These are phyloP conservation scores for Cephalotes varians DNA, from an alignment of 2,888 invertebrate genomes.

Conservation along the genomic window DNA sequence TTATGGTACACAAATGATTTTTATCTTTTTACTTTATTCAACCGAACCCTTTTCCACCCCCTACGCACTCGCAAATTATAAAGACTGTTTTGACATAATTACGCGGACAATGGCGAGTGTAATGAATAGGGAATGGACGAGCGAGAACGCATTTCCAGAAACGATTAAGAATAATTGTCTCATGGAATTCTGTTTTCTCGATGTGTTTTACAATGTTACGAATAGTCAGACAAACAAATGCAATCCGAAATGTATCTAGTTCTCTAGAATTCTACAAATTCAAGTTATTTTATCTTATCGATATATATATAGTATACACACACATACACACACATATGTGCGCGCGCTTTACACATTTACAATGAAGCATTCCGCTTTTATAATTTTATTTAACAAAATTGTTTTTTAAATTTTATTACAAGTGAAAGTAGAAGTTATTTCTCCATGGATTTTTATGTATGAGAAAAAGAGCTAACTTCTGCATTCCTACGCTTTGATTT, in stretches of 20 bases:
- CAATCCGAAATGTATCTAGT: background rate
- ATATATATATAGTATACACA: background rate
- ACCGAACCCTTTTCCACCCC: background rate
- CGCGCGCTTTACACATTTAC: background rate
- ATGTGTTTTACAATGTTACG: background rate
- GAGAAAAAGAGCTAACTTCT: background rate
- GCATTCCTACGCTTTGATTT: background rate
- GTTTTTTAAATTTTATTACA: conserved; percentile 1
- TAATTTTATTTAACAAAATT: conserved; percentile 1
- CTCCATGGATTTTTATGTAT: background rate
- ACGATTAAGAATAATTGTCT: conserved; percentile 23
- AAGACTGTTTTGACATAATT: conserved; percentile 42
- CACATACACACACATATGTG: background rate
- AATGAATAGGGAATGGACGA: background rate
- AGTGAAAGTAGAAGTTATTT: background rate
- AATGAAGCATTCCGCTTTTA: background rate
- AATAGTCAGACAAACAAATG: background rate
- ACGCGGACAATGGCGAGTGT: conserved; percentile 27
- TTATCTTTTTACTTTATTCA: conserved; percentile 41
- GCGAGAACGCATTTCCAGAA: conserved; percentile 10
- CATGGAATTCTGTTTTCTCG: background rate
- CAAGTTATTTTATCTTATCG: background rate
- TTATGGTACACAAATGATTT: conserved; percentile 15
- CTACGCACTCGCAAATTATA: conserved; percentile 14
- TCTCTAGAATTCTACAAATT: no score